These are phyloP conservation scores for Ibidorhyncha struthersii DNA, from an alignment of 2,113 vertebrate species.

Conservation along the genomic window DNA sequence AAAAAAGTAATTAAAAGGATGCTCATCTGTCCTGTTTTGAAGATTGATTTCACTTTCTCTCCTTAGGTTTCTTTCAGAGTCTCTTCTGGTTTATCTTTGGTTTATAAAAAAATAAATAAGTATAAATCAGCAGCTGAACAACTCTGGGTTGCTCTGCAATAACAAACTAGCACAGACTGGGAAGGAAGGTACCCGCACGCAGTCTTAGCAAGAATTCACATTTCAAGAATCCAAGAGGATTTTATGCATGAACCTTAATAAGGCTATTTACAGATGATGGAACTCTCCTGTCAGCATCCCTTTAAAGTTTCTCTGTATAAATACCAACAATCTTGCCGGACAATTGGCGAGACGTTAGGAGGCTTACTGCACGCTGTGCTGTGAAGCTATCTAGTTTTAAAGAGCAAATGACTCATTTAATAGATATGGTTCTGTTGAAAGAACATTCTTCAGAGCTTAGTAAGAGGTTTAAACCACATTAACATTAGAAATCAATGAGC, in stretches of 20 bases:
- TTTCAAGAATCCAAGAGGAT: neutral
- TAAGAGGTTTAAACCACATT: slow-evolving; percentile 55
- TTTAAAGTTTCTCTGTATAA: slow-evolving; percentile 30
- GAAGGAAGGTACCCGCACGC: neutral
- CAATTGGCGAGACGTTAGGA: neutral
- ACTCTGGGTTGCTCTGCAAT: neutral
- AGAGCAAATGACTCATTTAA: slow-evolving; percentile 62
- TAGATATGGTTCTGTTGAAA: slow-evolving; percentile 57
- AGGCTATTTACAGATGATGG: slow-evolving; percentile 25
- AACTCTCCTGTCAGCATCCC: slow-evolving; percentile 29
- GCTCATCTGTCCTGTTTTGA: neutral
- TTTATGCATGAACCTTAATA: slow-evolving; percentile 35
- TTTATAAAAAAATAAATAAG: neutral
- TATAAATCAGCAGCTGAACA: neutral
- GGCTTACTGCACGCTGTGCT: slow-evolving; percentile 37
- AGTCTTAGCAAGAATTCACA: neutral
- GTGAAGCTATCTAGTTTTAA: slow-evolving; percentile 29
- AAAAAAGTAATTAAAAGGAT: neutral
- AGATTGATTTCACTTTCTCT: neutral
- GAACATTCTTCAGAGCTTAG: slow-evolving; percentile 52
- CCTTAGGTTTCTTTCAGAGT: neutral
- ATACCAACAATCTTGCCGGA: slow-evolving; percentile 45
- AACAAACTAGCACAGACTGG: neutral
- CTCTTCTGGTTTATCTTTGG: neutral
- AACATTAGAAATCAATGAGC: slow-evolving; percentile 62